Percentiles rank a stretch among this genome's conserved stretches.
phyloP scores from a whole-genome alignment of 2,113 vertebrate species.

The Typhlomys cinereus region DNA sequence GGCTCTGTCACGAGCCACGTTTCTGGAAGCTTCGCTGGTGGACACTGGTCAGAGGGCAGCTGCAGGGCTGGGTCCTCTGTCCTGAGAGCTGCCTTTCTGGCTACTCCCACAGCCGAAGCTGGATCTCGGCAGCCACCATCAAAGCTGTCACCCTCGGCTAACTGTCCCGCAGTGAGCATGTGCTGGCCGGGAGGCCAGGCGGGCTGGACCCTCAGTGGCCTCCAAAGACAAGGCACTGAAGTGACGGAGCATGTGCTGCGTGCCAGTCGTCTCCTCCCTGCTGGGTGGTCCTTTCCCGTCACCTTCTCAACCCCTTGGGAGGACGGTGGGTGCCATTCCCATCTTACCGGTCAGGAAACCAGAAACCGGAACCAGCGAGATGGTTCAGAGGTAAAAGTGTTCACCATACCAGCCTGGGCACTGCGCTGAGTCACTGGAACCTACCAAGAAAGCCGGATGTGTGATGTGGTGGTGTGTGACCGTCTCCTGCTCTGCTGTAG shows the following conservation, averaged over 20 bases:
- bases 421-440: too few species aligned
- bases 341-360: neutral
- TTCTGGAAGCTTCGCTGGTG: neutral
- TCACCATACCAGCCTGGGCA: neutral
- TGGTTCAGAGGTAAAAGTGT: neutral
- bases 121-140: neutral
- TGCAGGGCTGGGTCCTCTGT: neutral
- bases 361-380: neutral
- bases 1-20: neutral
- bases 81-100: neutral
- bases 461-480: neutral
- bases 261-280: neutral
- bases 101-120: neutral
- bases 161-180: neutral
- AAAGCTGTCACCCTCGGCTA: neutral
- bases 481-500: too few species aligned
- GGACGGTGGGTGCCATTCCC: neutral
- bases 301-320: neutral
- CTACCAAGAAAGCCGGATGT: neutral
- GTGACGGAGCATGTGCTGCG: neutral
- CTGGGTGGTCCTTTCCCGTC: neutral
- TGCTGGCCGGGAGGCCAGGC: neutral
- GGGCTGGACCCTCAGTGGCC: neutral
- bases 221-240: neutral
- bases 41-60: neutral